phyloP scores from a whole-genome alignment of 2,797 vertebrate species.

The Pachyuromys duprasi region DNA sequence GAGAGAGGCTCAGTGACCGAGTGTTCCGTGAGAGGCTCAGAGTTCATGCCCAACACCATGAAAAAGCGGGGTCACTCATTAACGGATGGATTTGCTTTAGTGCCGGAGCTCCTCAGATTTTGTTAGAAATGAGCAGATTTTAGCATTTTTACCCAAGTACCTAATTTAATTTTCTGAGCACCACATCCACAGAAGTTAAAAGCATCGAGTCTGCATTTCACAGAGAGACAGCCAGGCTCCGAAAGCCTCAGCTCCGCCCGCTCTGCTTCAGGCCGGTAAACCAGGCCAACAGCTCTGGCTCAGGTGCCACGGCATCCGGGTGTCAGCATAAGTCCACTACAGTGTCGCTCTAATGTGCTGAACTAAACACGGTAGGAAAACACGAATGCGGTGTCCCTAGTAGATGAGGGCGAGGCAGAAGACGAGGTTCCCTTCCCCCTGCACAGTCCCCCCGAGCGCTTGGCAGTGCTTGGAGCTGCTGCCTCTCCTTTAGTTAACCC shows the following conservation, averaged over 20 bases:
- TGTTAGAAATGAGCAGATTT: background rate
- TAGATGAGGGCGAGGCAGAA: no score
- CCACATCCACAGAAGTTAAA: background rate
- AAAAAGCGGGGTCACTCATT: background rate
- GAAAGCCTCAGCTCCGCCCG: fast-evolving
- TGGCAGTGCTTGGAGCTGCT: background rate
- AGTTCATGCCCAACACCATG: background rate
- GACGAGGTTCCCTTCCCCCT: fast-evolving
- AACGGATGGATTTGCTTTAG: background rate
- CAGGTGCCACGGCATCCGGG: no score
- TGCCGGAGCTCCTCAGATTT: background rate
- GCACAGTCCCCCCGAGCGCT: no score
- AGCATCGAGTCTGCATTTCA: background rate
- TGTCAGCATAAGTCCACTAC: no score
- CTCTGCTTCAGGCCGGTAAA: background rate
- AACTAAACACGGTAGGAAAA: background rate
- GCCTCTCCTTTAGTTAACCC: background rate
- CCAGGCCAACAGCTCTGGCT: background rate
- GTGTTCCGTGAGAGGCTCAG: background rate
- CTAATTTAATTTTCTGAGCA: background rate
- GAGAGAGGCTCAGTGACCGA: no score
- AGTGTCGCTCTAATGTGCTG: no score
- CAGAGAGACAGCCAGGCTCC: background rate
- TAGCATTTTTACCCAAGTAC: background rate
- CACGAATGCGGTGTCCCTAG: background rate